A percentile compares a stretch with the other conserved stretches of the same genome.
phyloP scores from a whole-genome alignment of 2,888 invertebrate genomes.

The Escarpia spicata region DNA sequence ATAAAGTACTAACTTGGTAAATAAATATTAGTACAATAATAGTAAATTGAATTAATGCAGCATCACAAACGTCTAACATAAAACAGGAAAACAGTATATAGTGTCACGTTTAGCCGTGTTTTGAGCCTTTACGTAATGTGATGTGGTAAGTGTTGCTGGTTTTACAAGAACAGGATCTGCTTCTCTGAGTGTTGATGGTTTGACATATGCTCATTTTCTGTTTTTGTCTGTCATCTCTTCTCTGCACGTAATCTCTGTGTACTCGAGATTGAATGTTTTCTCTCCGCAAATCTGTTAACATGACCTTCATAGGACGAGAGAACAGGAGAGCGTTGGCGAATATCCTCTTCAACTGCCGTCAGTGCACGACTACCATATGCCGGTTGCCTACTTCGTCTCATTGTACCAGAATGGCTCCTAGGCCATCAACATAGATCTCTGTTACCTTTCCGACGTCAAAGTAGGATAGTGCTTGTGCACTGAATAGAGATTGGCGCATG shows the following conservation, averaged over 20 bases:
- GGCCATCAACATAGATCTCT: slow-evolving; percentile 46
- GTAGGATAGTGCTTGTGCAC: slow-evolving; percentile 40
- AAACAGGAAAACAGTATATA: too few relatives aligned
- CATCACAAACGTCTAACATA: too few relatives aligned
- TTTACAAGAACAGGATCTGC: slow-evolving; percentile 3
- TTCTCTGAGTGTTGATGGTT: not conserved
- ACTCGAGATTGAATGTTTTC: not conserved
- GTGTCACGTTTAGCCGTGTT: too few relatives aligned
- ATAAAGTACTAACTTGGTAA: too few relatives aligned
- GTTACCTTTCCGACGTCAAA: slow-evolving; percentile 41
- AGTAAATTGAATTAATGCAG: too few relatives aligned
- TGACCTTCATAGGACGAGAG: not conserved
- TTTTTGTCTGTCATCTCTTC: not conserved
- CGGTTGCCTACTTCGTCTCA: not conserved
- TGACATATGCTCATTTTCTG: not conserved
- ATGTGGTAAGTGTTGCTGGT: not conserved
- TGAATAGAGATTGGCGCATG: slow-evolving; percentile 40
- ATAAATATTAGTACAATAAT: too few relatives aligned
- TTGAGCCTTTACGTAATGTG: not conserved
- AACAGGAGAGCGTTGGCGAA: not conserved
- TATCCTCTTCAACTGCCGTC: slow-evolving; percentile 41
- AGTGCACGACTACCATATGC: slow-evolving; percentile 45
- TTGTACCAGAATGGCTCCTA: slow-evolving; percentile 25
- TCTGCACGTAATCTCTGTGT: not conserved
- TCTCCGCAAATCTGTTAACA: not conserved